Percentiles rank a stretch among this genome's conserved stretches.
phyloP scores from a whole-genome alignment of 2,797 vertebrate genomes.

The Hydrocynus forskahlii region DNA sequence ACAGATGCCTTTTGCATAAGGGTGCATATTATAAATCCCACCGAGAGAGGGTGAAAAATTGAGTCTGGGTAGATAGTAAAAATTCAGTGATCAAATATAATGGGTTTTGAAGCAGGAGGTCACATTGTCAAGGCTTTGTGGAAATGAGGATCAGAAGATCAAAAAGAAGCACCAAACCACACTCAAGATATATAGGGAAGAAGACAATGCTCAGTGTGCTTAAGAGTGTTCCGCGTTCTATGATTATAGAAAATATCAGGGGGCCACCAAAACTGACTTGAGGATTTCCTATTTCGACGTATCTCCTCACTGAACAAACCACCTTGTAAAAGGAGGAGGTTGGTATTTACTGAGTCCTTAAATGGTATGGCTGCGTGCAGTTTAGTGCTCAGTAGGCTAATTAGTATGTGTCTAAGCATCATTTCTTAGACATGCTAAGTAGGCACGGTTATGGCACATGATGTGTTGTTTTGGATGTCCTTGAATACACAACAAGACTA shows the following conservation, averaged over 20 bases:
- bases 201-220: slow-evolving; percentile 47
- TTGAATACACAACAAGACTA: slow-evolving; percentile 35
- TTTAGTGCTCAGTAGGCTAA: slow-evolving; percentile 19
- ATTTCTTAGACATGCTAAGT: slow-evolving; percentile 31
- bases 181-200: slow-evolving; percentile 39
- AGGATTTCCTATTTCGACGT: slow-evolving; percentile 24
- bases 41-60: background rate
- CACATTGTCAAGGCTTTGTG: slow-evolving; percentile 72
- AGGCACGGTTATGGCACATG: slow-evolving; percentile 33
- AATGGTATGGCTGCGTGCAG: background rate
- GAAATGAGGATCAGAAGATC: slow-evolving; percentile 62
- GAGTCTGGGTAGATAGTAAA: slow-evolving; percentile 28
- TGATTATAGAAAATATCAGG: slow-evolving; percentile 35
- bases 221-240: slow-evolving; percentile 37
- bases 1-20: background rate
- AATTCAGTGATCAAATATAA: slow-evolving; percentile 40
- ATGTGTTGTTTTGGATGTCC: slow-evolving; percentile 23
- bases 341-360: slow-evolving; percentile 22
- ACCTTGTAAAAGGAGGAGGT: slow-evolving; percentile 28
- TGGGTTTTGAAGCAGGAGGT: slow-evolving; percentile 50
- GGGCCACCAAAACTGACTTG: slow-evolving; percentile 25
- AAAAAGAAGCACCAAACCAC: slow-evolving; percentile 55
- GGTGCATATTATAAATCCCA: slow-evolving; percentile 22
- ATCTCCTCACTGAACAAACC: slow-evolving; percentile 21
- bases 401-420: slow-evolving; percentile 34